Conservation (phyloP, 2,888 invertebrate species). For the Trisateles emortualis region DNA sequence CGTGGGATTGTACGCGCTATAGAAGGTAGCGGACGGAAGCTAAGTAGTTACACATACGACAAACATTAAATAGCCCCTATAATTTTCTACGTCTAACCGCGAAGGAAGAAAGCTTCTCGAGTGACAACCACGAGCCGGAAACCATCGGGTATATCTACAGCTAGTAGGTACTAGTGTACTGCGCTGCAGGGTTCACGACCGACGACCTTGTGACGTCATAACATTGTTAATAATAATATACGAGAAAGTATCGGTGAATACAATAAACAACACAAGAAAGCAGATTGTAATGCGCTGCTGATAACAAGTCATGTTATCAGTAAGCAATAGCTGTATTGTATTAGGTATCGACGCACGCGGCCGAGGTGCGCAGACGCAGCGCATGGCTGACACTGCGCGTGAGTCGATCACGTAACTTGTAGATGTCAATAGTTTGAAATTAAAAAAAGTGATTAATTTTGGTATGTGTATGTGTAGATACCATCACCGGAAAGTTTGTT, state of each 20-base stretch:
- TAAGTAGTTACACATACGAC: too few relatives aligned
- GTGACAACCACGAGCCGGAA: slow-evolving; percentile 16
- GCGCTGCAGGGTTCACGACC: neutral
- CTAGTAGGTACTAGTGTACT: neutral
- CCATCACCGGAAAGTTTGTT: neutral
- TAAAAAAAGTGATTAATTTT: neutral
- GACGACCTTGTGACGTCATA: neutral
- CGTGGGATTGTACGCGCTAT: too few relatives aligned
- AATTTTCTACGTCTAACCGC: slow-evolving; percentile 3
- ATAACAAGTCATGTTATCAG: slow-evolving; percentile 46
- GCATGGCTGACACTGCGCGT: slow-evolving; percentile 8
- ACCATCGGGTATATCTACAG: slow-evolving; percentile 2
- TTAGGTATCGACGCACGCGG: neutral
- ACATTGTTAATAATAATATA: neutral
- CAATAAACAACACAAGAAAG: slow-evolving; percentile 38
- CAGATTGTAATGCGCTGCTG: slow-evolving; percentile 36
- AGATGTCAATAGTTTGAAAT: neutral
- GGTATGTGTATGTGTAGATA: neutral
- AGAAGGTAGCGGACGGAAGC: too few relatives aligned
- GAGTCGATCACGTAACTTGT: neutral
- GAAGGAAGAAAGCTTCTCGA: slow-evolving; percentile 13
- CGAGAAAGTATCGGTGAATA: slow-evolving; percentile 16
- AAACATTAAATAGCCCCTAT: neutral
- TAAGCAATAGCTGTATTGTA: slow-evolving; percentile 17
- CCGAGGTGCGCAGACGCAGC: slow-evolving; percentile 3